Evolutionary conservation across 2,113 vertebrate species (phyloP).

Genomic region (Laterallus jamaicensis): DNA sequence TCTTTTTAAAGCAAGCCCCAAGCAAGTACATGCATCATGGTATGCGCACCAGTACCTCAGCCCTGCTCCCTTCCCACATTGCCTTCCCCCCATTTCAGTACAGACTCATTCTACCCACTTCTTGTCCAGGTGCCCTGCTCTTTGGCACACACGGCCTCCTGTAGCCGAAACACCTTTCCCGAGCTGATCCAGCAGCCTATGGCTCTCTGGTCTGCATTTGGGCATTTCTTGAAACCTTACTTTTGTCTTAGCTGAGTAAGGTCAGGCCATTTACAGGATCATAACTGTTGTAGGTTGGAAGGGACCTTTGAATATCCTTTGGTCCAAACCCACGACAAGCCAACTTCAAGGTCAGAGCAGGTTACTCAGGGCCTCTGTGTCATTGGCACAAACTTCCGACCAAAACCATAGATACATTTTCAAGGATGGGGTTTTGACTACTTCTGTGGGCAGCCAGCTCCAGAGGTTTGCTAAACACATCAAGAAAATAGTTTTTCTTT

Average conservation of each 20-base stretch:
- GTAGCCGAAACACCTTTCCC: background rate
- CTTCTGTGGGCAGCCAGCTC: background rate
- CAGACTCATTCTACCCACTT: background rate
- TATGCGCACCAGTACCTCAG: background rate
- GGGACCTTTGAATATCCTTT: background rate
- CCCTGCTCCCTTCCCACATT: background rate
- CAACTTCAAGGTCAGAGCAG: background rate
- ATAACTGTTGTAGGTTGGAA: background rate
- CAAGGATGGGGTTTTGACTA: background rate
- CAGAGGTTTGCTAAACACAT: background rate
- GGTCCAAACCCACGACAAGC: background rate
- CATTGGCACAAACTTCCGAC: background rate
- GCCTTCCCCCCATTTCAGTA: background rate
- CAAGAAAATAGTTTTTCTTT: background rate
- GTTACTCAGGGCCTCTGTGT: background rate
- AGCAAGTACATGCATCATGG: background rate
- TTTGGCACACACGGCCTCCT: background rate
- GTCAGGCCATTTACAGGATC: background rate
- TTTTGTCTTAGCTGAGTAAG: background rate
- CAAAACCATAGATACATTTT: background rate
- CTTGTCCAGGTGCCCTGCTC: background rate
- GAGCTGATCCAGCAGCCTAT: background rate
- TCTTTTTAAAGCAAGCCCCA: slow-evolving; percentile 32
- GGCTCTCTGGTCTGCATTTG: background rate
- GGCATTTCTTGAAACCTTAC: background rate